Evolutionary conservation across 1,140 invertebrate species (phyloP).

Genomic region (Diuraphis noxia): DNA sequence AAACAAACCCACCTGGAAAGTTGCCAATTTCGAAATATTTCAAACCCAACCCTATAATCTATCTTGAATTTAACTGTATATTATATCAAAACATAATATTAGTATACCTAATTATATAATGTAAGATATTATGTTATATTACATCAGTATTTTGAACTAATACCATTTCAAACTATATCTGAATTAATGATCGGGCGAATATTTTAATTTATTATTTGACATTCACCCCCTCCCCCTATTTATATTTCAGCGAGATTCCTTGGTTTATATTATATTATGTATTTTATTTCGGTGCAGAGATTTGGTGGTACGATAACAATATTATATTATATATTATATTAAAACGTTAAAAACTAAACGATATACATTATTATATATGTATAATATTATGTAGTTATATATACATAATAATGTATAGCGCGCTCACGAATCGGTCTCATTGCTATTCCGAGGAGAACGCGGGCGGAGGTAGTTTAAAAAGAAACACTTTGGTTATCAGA

Average conservation of each 20-base stretch:
- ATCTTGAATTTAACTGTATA: not conserved
- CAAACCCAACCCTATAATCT: not conserved
- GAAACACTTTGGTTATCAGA: slow-evolving; percentile 49
- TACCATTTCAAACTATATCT: not conserved
- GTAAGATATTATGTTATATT: not conserved
- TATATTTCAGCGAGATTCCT: not conserved
- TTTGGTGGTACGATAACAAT: not conserved
- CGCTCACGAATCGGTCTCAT: not conserved
- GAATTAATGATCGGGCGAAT: not conserved
- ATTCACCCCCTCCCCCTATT: not conserved
- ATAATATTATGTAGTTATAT: no score
- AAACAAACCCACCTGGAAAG: not conserved
- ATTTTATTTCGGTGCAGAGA: not conserved
- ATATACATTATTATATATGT: not conserved
- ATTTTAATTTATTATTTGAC: not conserved
- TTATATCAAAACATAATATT: no score
- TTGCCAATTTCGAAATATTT: not conserved
- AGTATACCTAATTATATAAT: not conserved
- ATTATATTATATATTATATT: slow-evolving; percentile 42
- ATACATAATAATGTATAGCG: not conserved
- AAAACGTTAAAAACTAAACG: slow-evolving; percentile 48
- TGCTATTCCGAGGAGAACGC: slow-evolving; percentile 23
- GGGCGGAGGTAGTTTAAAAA: slow-evolving; percentile 37
- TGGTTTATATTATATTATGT: not conserved
- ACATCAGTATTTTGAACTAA: not conserved